Evolutionary conservation across 2,113 vertebrate genomes (phyloP), one percentile per base, ranked within the genome.

Genomic region (Thamnophis sirtalis): DNA sequence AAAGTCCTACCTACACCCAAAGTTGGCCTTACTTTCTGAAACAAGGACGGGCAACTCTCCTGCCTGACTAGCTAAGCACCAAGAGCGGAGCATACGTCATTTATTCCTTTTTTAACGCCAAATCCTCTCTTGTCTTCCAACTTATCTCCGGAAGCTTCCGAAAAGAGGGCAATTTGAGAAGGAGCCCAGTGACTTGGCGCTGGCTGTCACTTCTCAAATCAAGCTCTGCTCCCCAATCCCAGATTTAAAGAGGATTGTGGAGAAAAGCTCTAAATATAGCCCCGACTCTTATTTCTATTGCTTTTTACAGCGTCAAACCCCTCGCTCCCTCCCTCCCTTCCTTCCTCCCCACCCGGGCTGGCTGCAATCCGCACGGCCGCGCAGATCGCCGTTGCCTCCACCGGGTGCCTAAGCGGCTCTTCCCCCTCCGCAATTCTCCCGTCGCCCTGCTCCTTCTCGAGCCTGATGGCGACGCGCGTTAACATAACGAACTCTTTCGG

Each of bases 241-340:
- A 73, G 90, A 55, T 89, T 73, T 49, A n/a, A 51, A 73, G 22
- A 11, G 51, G 88, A 87, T 43, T 86, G 89, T 15, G 24, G 84
- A 89, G 58, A 53, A 21, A 21, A 24, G 58, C 56, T 7, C 93
- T 89, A 87, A 89, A 87, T 91, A 89, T 80, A 91, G 84, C 58
- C 86, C 6, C 51, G 3, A 22, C n/a, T 80, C 33, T 38, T 58
- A 58, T 9, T 9, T 26, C 63, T 58, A 28, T 2, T 9, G 84
- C 58, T 38, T n/a, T 51, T 51, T 15, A 7, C 24, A 51, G 63
- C n/a, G 87, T 58, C 33, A 87, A 84, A 38, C 51, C 86, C 53
- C 85, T 24, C 58, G 15, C 49, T 22, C 19, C n/a, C n/a, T 33
- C 58, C 15, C n/a, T 22, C 5, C n/a, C n/a, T 86, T n/a, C 87